These are phyloP conservation scores for Rhagologus leucostigma DNA, from an alignment of 2,113 vertebrate genomes.

Conservation along the genomic window DNA sequence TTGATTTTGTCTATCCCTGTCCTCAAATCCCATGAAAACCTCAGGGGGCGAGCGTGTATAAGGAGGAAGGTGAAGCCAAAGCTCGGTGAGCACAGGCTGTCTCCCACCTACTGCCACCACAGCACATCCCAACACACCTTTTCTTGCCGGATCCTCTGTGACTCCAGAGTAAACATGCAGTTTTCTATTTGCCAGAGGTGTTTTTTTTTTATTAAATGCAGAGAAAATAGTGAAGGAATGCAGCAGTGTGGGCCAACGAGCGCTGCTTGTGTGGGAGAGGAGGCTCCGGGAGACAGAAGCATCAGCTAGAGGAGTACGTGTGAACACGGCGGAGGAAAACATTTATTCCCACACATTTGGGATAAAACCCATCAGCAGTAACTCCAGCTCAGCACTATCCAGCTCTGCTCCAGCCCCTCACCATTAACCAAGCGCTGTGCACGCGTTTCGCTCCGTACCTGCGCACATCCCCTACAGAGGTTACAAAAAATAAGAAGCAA, in stretches of 20 bases:
- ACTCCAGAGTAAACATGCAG: accelerated
- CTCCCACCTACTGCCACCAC: background rate
- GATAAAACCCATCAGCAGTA: background rate
- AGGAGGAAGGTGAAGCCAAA: background rate
- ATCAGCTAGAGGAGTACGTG: background rate
- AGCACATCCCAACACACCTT: background rate
- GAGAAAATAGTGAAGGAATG: background rate
- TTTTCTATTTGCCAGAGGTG: background rate
- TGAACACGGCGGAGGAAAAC: background rate
- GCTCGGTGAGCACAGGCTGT: accelerated
- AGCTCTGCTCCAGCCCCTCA: background rate
- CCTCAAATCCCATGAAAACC: background rate
- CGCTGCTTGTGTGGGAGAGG: background rate
- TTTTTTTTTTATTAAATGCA: background rate
- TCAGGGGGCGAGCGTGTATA: accelerated
- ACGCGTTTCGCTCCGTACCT: accelerated
- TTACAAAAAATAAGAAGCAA: background rate
- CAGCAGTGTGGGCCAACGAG: background rate
- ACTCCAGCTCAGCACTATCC: background rate
- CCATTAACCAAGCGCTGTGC: background rate
- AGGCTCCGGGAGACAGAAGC: background rate
- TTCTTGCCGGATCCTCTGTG: background rate
- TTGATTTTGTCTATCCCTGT: background rate
- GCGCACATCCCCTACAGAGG: background rate
- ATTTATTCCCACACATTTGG: background rate